These are phyloP conservation scores for Beris morrisii DNA, from an alignment of 2,888 invertebrate species.

Conservation along the genomic window DNA sequence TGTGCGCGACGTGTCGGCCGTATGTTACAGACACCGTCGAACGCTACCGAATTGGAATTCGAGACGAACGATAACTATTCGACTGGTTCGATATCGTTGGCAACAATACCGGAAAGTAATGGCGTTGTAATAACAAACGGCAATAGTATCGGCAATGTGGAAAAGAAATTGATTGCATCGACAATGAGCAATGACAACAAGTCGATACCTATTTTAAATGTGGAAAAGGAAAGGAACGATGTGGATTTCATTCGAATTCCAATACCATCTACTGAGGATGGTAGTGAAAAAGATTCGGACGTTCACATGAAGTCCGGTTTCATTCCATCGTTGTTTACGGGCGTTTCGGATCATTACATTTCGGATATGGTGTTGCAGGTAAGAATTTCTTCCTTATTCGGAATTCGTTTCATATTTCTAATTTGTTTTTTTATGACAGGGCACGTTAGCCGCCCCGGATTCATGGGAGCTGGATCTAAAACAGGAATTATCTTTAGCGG, in stretches of 20 bases:
- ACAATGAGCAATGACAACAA: neutral
- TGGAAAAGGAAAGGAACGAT: conserved; percentile 25
- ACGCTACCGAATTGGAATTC: conserved; percentile 72
- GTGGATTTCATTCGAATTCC: conserved; percentile 51
- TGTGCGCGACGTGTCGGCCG: conserved; percentile 62
- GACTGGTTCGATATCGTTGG: conserved; percentile 40
- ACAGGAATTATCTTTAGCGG: conserved; percentile 59
- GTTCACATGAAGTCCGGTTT: conserved; percentile 56
- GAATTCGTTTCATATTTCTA: conserved; percentile 24
- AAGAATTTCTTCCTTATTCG: conserved; percentile 38
- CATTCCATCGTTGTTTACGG: conserved; percentile 64
- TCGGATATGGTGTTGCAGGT: conserved; percentile 78
- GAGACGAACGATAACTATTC: conserved; percentile 55
- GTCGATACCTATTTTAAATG: conserved; percentile 16
- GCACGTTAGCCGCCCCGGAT: conserved; percentile 61
- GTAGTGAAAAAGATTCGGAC: conserved; percentile 35
- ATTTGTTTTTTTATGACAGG: conserved; percentile 49
- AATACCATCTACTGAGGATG: conserved; percentile 57
- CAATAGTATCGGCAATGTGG: neutral
- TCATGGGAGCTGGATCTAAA: conserved; percentile 63
- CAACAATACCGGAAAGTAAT: conserved; percentile 1
- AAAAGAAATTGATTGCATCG: neutral
- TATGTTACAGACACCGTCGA: conserved; percentile 73
- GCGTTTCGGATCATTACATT: conserved; percentile 67
- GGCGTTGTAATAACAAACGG: neutral